Evolutionary conservation across 2,113 vertebrate species (phyloP), one percentile per base, ranked within the genome.

Genomic region (Callopanchax toddi): DNA sequence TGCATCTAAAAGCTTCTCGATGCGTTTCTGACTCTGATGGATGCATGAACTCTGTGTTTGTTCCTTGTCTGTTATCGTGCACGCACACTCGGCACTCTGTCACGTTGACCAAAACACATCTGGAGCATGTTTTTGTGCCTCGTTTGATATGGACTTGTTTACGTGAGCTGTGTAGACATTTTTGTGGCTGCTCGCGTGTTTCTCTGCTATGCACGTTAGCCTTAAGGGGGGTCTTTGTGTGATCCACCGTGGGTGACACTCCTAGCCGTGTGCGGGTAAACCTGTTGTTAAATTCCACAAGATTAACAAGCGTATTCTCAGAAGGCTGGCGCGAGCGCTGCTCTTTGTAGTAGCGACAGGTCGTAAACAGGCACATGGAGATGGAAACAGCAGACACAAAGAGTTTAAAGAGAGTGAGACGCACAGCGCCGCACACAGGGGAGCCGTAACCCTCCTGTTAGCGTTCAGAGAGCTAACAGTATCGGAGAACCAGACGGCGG

Each of bases 281-380:
- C 54, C 74, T 40, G 60, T 57, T 2, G 63, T 78, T 56, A 79
- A 74, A 87, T 71, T 76, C 83, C 67, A 43, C 5, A 2, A 13
- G 48, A 57, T 81, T 84, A 84, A 89, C 67, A 23, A 80, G 81
- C 55, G 18, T 59, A 55, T 81, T 58, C 42, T 46, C 49, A 43
- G 64, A 22, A 45, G 54, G 37, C 74, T 12, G 2, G 13, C 40
- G 17, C 13, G 37, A 44, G 32, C 18, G 15, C 58, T 18, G 53
- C n/a, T 46, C 58, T 83, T 60, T 81, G 67, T 71, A 52, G 72
- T 12, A 20, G 60, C 17, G 29, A 36, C 59, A 8, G 55, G 48
- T 65, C 22, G 69, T 81, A 77, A 79, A 82, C 60, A 45, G 42
- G 26, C 72, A 77, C 50, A 40, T 6, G 57, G 58, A 63, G 22